These are phyloP conservation scores for Belgica antarctica DNA, from an alignment of 2,888 invertebrate genomes.

Conservation along the genomic window DNA sequence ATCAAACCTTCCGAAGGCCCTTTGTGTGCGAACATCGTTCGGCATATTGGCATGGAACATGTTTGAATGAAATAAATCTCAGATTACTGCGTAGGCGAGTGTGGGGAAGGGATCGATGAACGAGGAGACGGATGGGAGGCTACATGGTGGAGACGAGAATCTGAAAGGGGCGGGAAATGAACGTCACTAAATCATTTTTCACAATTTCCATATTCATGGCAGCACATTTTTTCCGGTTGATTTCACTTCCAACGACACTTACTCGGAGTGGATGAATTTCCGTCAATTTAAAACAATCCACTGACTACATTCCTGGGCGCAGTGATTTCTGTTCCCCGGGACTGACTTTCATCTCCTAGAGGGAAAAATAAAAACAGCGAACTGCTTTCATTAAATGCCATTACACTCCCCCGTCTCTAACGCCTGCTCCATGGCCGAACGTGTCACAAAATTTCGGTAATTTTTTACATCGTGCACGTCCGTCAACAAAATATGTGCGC, in stretches of 20 bases:
- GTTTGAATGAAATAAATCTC: conserved; percentile 39
- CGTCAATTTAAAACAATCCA: conserved; percentile 26
- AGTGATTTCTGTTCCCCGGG: neutral
- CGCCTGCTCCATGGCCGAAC: conserved; percentile 14
- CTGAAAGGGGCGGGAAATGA: conserved; percentile 21
- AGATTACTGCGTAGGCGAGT: conserved; percentile 17
- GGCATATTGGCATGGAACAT: conserved; percentile 13
- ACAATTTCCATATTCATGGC: conserved; percentile 24
- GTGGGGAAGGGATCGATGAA: neutral
- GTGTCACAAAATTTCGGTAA: conserved; percentile 28
- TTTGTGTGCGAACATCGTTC: neutral
- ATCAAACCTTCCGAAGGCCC: too few relatives aligned
- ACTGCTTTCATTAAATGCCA: conserved; percentile 37
- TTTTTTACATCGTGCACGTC: conserved; percentile 19
- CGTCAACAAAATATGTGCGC: conserved; percentile 26
- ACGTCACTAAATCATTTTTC: conserved; percentile 42
- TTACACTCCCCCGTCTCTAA: conserved; percentile 1
- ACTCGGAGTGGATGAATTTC: conserved; percentile 35
- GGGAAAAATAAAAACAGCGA: too few relatives aligned
- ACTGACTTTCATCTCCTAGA: too few relatives aligned
- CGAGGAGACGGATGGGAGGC: neutral
- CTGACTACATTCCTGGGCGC: conserved; percentile 29
- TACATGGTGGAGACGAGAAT: neutral
- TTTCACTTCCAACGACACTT: neutral
- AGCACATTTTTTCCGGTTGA: conserved; percentile 31